A percentile compares a stretch with the other conserved stretches of the same genome.
phyloP scores from a whole-genome alignment of 2,888 invertebrate species.

The Imbricaverruca yamaguchii region DNA sequence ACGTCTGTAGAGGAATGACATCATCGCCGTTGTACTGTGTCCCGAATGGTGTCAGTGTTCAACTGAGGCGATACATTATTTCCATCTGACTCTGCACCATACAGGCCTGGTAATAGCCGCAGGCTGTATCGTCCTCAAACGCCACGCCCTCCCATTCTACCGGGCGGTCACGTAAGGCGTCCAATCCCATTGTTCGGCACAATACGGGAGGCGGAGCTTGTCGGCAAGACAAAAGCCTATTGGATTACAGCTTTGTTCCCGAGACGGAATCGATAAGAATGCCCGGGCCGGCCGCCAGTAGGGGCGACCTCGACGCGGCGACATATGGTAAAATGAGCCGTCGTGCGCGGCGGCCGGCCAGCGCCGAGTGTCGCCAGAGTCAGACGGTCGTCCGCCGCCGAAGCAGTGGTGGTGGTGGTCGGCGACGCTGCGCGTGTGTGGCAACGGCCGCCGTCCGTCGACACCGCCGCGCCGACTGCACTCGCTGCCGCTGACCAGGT shows the following conservation, averaged over 20 bases:
- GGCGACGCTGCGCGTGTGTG: background rate
- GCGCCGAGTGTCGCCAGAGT: background rate
- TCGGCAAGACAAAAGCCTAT: slow-evolving; percentile 16
- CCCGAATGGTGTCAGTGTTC: too few relatives aligned
- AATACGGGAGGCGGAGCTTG: background rate
- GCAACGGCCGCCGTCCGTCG: background rate
- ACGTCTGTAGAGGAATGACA: too few relatives aligned
- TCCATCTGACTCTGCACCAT: too few relatives aligned
- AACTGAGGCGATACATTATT: too few relatives aligned
- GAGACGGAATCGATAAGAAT: slow-evolving; percentile 12
- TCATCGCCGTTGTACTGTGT: too few relatives aligned
- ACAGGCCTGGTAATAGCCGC: too few relatives aligned
- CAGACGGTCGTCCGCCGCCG: background rate
- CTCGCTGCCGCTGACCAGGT: background rate
- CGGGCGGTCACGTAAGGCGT: background rate
- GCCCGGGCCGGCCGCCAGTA: background rate
- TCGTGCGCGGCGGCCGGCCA: background rate
- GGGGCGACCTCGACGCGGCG: background rate
- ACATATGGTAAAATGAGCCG: background rate
- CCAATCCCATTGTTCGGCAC: slow-evolving; percentile 18
- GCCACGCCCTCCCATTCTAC: background rate
- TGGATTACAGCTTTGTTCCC: slow-evolving; percentile 17
- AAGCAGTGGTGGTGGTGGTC: background rate
- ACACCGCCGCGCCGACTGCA: background rate
- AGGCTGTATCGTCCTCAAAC: too few relatives aligned